A percentile compares a stretch with the other conserved stretches of the same genome.
These are phyloP conservation scores for Colossoma macropomum DNA, from an alignment of 2,113 vertebrate genomes.

Conservation along the genomic window DNA sequence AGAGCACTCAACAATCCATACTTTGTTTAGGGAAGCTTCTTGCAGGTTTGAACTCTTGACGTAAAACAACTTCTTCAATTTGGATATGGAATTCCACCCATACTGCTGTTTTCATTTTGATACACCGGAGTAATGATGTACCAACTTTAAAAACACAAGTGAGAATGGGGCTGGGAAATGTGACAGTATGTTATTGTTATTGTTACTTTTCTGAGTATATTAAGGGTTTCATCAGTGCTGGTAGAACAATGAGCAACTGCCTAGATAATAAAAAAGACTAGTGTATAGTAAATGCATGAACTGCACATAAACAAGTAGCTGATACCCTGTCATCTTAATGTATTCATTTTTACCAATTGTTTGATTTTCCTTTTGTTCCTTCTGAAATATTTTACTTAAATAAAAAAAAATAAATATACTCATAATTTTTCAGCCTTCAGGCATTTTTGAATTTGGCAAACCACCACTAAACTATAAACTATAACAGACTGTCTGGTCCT, in stretches of 20 bases:
- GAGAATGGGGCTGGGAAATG: neutral
- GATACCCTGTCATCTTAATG: neutral
- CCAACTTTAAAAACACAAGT: neutral
- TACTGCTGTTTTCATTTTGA: neutral
- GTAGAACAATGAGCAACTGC: neutral
- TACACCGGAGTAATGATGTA: neutral
- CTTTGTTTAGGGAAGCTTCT: constrained; percentile 38
- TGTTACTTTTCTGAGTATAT: neutral
- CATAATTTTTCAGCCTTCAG: too few relatives aligned
- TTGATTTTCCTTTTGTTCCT: too few relatives aligned
- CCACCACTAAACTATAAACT: too few relatives aligned
- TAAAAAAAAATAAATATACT: too few relatives aligned
- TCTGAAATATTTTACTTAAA: too few relatives aligned
- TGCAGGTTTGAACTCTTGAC: constrained; percentile 5
- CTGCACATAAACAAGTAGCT: neutral
- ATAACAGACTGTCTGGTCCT: too few relatives aligned
- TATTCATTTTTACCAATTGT: too few relatives aligned
- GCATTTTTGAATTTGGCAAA: too few relatives aligned
- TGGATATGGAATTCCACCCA: neutral
- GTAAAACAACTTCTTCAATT: constrained; percentile 22
- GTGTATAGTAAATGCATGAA: neutral
- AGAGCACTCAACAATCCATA: constrained; percentile 35
- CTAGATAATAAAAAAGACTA: neutral
- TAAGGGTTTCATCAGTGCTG: neutral
- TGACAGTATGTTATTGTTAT: neutral